A percentile compares a stretch with the other conserved stretches of the same genome.
phyloP scores from a whole-genome alignment of 2,888 invertebrate genomes.

The Ariolimax columbianus region DNA sequence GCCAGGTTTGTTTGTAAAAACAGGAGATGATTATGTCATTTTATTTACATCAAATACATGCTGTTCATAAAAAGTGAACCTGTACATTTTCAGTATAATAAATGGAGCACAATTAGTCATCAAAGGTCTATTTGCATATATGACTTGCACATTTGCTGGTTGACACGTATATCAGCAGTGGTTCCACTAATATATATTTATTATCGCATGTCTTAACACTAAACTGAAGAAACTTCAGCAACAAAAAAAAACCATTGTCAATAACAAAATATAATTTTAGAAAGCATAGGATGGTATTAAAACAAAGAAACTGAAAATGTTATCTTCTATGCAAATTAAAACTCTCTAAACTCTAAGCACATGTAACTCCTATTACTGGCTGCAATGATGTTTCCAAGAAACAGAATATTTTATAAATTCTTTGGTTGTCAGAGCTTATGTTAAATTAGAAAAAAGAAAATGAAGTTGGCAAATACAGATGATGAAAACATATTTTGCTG shows the following conservation, averaged over 20 bases:
- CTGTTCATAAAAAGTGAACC: slow-evolving; percentile 49
- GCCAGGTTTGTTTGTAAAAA: slow-evolving; percentile 14
- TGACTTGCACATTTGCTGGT: slow-evolving; percentile 33
- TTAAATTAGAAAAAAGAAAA: slow-evolving; percentile 14
- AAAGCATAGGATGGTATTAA: not conserved
- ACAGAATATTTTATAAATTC: slow-evolving; percentile 26
- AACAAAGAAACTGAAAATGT: too few species aligned
- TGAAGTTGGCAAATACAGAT: not conserved
- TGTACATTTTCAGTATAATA: slow-evolving; percentile 46
- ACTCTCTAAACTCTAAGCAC: not conserved
- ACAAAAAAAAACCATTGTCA: not conserved
- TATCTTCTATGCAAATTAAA: not conserved
- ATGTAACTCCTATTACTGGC: not conserved
- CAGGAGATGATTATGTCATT: slow-evolving; percentile 13
- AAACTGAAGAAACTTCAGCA: not conserved
- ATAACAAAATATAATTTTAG: too few species aligned
- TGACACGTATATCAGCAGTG: slow-evolving; percentile 47
- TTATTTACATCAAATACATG: slow-evolving; percentile 45
- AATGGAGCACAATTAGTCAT: slow-evolving; percentile 17
- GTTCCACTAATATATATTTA: slow-evolving; percentile 35
- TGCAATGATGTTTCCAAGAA: not conserved
- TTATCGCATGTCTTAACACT: not conserved
- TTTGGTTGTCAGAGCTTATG: slow-evolving; percentile 39
- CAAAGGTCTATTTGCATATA: slow-evolving; percentile 41
- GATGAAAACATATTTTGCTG: not conserved